These are phyloP conservation scores for Scolanthus callimorphus DNA, from an alignment of 92 coral and sea anemone species.

Conservation along the genomic window DNA sequence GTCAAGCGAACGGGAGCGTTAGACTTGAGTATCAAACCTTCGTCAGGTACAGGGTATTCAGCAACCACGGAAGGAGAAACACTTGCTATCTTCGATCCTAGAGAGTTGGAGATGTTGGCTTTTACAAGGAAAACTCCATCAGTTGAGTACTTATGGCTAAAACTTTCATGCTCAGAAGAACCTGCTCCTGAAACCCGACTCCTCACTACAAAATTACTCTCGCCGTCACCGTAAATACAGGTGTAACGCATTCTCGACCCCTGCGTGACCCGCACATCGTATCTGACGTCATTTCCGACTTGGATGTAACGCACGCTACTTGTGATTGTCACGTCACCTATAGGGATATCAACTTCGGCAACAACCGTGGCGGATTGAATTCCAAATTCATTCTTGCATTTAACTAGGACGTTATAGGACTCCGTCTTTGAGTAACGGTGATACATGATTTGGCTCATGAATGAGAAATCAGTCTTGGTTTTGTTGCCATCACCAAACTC, in stretches of 20 bases:
- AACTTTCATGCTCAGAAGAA: conserved; percentile 32
- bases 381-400: conserved; percentile 73
- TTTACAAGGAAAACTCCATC: conserved; percentile 58
- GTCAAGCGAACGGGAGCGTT: conserved; percentile 53
- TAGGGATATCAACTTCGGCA: conserved; percentile 69
- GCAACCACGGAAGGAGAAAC: conserved; percentile 40
- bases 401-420: conserved; percentile 54
- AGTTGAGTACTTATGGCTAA: conserved; percentile 45
- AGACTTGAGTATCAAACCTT: conserved; percentile 32
- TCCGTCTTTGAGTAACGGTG: conserved; percentile 54
- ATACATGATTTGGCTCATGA: conserved; percentile 21
- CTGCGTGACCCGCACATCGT: conserved; percentile 42
- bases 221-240: conserved; percentile 57
- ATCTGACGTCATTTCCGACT: conserved; percentile 45
- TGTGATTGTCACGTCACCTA: conserved; percentile 47
- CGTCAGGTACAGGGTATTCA: conserved; percentile 55
- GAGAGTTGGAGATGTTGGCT: conserved; percentile 64
- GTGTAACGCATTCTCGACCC: conserved; percentile 71
- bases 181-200: conserved; percentile 12
- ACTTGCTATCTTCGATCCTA: conserved; percentile 30
- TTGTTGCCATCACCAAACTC: conserved; percentile 70
- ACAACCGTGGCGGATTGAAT: conserved; percentile 18
- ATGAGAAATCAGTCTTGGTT: conserved; percentile 59
- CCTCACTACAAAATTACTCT: conserved; percentile 21
- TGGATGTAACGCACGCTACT: conserved; percentile 48